Percentiles rank a stretch among this genome's conserved stretches.
These are phyloP conservation scores for Athripsodes cinereus DNA, from an alignment of 2,888 invertebrate genomes.

Conservation along the genomic window DNA sequence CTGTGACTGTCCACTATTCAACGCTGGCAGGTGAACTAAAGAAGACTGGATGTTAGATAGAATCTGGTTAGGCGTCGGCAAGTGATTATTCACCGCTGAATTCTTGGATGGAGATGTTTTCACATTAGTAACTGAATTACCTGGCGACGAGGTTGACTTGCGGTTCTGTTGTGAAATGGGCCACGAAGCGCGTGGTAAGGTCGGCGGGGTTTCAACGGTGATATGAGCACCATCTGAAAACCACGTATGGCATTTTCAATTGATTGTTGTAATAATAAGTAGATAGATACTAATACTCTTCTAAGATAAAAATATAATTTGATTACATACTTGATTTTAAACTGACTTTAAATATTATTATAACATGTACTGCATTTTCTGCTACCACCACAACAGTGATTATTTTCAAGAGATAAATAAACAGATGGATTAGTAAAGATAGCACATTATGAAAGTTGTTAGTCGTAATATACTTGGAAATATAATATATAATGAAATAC, in stretches of 20 bases:
- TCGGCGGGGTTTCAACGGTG: conserved; percentile 44
- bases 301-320: not conserved
- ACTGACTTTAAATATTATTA: too few relatives aligned
- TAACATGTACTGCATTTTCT: conserved; percentile 13
- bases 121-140: not conserved
- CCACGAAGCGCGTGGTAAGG: conserved; percentile 34
- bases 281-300: not conserved
- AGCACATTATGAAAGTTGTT: conserved; percentile 1
- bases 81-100: not conserved
- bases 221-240: conserved; percentile 48
- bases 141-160: conserved; percentile 35
- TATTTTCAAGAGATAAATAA: not conserved
- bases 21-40: not conserved
- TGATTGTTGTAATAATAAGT: conserved; percentile 1
- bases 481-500: not conserved
- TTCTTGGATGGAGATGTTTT: not conserved
- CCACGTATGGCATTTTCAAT: conserved; percentile 45
- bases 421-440: not conserved
- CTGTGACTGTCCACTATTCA: conserved; percentile 5
- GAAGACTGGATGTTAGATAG: not conserved
- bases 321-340: not conserved
- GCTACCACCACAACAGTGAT: not conserved
- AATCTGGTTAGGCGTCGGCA: not conserved
- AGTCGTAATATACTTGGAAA: not conserved
- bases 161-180: conserved; percentile 33